These are phyloP conservation scores for Toxotes lorentzi DNA, from an alignment of 2,797 vertebrate genomes.

Conservation along the genomic window DNA sequence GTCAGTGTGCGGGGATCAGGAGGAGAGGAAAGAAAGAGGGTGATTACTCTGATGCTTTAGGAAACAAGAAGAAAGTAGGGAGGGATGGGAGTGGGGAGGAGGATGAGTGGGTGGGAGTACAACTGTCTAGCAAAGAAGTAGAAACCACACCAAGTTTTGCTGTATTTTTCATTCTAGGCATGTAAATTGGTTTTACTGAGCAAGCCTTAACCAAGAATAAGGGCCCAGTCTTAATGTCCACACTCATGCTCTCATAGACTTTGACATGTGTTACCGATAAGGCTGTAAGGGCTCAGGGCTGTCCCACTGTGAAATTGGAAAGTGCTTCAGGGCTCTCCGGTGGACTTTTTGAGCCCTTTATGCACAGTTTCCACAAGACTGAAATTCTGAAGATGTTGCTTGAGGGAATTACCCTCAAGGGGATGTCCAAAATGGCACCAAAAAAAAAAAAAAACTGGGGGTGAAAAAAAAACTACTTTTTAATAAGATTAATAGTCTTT, in stretches of 20 bases:
- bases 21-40: constrained; percentile 52
- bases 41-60: constrained; percentile 65
- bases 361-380: constrained; percentile 58
- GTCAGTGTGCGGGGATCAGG: constrained; percentile 37
- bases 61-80: constrained; percentile 59
- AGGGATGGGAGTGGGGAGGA: constrained; percentile 12
- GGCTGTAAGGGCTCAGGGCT: constrained; percentile 37
- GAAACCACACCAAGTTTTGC: constrained; percentile 48
- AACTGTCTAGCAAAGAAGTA: constrained; percentile 45
- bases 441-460: not conserved
- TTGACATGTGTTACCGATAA: constrained; percentile 62
- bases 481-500: constrained; percentile 60
- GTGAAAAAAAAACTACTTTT: no score
- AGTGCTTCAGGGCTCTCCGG: constrained; percentile 59
- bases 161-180: constrained; percentile 35
- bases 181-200: constrained; percentile 38
- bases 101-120: constrained; percentile 41
- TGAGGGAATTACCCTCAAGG: constrained; percentile 52
- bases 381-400: constrained; percentile 54
- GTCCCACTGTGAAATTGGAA: constrained; percentile 55
- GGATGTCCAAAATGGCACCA: constrained; percentile 25
- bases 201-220: constrained; percentile 26
- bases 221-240: constrained; percentile 39
- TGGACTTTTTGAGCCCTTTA: constrained; percentile 60
- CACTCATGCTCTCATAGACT: constrained; percentile 44